A percentile compares a stretch with the other conserved stretches of the same genome.
phyloP scores from a whole-genome alignment of 2,888 invertebrate genomes.

The Meloe dianella region DNA sequence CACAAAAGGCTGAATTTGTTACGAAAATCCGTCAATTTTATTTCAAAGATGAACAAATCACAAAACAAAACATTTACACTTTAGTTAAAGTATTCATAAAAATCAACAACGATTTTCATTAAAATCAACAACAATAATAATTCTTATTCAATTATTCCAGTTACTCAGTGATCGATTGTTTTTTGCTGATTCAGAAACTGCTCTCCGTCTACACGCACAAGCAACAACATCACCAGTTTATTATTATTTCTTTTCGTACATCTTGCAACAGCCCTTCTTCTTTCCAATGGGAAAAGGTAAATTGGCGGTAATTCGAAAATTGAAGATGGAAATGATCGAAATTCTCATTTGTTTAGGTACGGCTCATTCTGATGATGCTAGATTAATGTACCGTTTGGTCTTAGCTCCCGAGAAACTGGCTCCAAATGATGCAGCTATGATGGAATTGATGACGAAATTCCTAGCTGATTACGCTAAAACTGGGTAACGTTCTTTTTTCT shows the following conservation, averaged over 20 bases:
- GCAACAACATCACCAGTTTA: conserved; percentile 44
- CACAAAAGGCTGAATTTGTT: conserved; percentile 38
- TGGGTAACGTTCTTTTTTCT: no score
- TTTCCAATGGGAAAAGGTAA: conserved; percentile 30
- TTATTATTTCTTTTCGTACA: conserved; percentile 41
- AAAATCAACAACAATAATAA: no score
- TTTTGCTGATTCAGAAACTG: conserved; percentile 48
- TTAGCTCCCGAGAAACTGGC: conserved; percentile 30
- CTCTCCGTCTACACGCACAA: conserved; percentile 44
- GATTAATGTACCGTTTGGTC: conserved; percentile 37
- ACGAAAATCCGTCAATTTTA: conserved; percentile 46
- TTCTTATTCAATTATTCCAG: conserved; percentile 55
- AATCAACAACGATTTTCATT: neutral
- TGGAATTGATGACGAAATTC: conserved; percentile 43
- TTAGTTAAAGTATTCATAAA: conserved; percentile 44
- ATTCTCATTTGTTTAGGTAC: conserved; percentile 37
- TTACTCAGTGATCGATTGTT: conserved; percentile 70
- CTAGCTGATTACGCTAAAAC: conserved; percentile 42
- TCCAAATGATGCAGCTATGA: conserved; percentile 43
- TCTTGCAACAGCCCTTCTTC: conserved; percentile 33
- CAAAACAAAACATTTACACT: conserved; percentile 38
- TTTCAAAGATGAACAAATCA: conserved; percentile 40
- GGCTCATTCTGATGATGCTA: conserved; percentile 43
- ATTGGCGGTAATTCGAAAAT: neutral
- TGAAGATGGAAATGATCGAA: conserved; percentile 26